phyloP scores from a whole-genome alignment of 2,113 vertebrate species.

The Toxotes chatareus region DNA sequence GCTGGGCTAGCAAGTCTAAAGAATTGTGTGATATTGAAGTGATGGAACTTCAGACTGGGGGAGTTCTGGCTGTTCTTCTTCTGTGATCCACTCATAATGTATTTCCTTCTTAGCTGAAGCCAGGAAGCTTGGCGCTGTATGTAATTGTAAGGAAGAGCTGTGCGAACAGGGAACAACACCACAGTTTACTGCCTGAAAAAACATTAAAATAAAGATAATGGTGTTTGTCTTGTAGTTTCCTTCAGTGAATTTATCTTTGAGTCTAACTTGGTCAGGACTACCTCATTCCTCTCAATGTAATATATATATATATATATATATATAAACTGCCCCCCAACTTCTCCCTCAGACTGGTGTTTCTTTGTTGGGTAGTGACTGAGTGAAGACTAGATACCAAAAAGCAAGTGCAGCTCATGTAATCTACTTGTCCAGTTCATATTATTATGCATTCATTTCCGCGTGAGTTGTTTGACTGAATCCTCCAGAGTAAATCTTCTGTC shows the following conservation, averaged over 20 bases:
- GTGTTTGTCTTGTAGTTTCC: not conserved
- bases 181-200: not conserved
- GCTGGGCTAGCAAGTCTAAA: not conserved
- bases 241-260: not conserved
- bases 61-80: not conserved
- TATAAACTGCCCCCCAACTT: no score
- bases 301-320: no score
- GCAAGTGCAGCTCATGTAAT: not conserved
- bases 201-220: not conserved
- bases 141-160: not conserved
- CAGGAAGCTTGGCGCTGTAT: not conserved
- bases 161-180: not conserved
- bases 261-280: no score
- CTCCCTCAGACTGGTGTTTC: no score
- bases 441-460: not conserved
- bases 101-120: not conserved
- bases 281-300: no score
- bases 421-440: not conserved
- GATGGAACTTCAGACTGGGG: not conserved
- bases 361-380: not conserved
- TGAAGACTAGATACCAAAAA: not conserved
- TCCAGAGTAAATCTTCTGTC: not conserved
- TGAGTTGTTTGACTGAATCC: not conserved
- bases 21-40: not conserved
- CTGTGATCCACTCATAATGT: slow-evolving; percentile 11